Conservation (phyloP, 2,113 vertebrate species). For the Crocuta crocuta region DNA sequence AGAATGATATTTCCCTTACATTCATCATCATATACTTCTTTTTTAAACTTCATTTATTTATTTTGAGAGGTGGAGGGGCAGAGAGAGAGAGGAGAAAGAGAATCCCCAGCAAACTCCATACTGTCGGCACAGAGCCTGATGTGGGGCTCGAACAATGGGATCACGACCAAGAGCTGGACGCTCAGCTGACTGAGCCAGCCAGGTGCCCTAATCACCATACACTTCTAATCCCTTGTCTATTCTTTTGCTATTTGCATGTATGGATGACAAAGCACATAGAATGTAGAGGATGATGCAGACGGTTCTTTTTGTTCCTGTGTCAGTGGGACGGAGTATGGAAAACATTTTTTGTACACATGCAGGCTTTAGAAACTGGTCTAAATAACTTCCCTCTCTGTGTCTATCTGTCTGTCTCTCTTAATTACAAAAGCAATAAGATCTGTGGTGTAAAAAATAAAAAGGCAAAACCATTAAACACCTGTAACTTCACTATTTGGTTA, state of each 20-base stretch:
- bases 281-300: background rate
- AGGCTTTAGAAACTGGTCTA: slow-evolving; percentile 17
- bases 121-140: no score
- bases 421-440: background rate
- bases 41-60: no score
- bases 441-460: background rate
- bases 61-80: no score
- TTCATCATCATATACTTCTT: background rate
- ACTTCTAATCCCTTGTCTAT: background rate
- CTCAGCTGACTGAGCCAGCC: no score
- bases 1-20: background rate
- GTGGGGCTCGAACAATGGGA: no score
- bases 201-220: no score
- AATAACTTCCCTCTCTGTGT: background rate
- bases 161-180: no score
- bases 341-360: background rate
- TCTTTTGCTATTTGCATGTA: background rate
- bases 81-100: no score
- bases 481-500: background rate
- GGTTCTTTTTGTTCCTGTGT: background rate
- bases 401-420: background rate
- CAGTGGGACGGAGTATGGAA: background rate
- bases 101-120: no score
- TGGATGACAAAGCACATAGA: background rate
- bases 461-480: background rate